Conservation (phyloP, 2,797 vertebrate genomes). For the Miichthys miiuy region DNA sequence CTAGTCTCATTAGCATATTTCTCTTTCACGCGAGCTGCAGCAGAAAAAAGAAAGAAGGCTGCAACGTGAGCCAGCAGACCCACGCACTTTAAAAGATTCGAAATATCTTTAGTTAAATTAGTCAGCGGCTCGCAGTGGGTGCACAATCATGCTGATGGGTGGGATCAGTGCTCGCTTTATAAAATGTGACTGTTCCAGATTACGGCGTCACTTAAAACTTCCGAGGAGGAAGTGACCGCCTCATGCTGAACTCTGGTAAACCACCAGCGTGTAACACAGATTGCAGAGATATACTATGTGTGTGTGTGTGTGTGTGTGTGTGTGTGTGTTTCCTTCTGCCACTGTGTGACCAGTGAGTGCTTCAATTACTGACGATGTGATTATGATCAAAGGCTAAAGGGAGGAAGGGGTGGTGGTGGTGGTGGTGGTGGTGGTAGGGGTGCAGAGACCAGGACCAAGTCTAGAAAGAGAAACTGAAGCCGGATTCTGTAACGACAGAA, state of each 20-base stretch:
- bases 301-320: no score
- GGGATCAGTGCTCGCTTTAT: constrained; percentile 40
- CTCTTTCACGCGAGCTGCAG: constrained; percentile 1
- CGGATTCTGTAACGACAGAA: constrained; percentile 41
- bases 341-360: constrained; percentile 22
- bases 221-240: constrained; percentile 13
- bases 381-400: constrained; percentile 31
- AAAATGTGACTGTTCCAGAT: constrained; percentile 26
- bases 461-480: constrained; percentile 57
- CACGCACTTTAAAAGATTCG: not conserved
- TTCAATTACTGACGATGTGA: constrained; percentile 27
- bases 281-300: constrained; percentile 6
- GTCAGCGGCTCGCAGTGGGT: constrained; percentile 9
- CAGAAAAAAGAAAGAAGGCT: not conserved
- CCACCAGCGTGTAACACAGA: not conserved
- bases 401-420: no score
- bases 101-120: not conserved
- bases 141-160: constrained; percentile 19
- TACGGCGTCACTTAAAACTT: constrained; percentile 19
- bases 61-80: not conserved
- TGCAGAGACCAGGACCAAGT: constrained; percentile 26
- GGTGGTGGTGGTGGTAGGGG: no score
- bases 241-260: constrained; percentile 17
- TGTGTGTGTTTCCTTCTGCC: not conserved
- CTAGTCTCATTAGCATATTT: not conserved